Percentiles rank a stretch among this genome's conserved stretches.
Evolutionary conservation across 2,888 invertebrate species (phyloP).

Genomic region (Chloromyia formosa): DNA sequence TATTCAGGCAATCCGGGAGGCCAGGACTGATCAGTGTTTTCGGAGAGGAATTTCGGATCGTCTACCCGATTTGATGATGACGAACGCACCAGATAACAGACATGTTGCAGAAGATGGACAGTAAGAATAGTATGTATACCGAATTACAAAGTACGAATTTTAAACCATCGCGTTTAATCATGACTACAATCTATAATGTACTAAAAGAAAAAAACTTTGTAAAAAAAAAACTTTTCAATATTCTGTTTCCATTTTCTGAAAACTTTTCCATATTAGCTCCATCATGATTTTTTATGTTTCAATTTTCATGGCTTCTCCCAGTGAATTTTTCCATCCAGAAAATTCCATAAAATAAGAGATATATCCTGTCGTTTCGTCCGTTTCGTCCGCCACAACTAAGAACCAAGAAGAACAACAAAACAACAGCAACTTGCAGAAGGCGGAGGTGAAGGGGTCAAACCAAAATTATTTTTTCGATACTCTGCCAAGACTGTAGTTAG

Average conservation of each 20-base stretch:
- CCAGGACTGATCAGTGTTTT: too few species aligned
- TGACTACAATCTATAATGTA: slow-evolving; percentile 16
- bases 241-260: slow-evolving; percentile 24
- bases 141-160: too few species aligned
- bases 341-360: slow-evolving; percentile 35
- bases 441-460: neutral
- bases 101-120: too few species aligned
- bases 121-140: too few species aligned
- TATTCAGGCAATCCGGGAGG: too few species aligned
- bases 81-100: too few species aligned
- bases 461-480: slow-evolving; percentile 38
- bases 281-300: slow-evolving; percentile 42
- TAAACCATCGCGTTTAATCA: neutral
- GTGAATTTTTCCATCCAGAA: slow-evolving; percentile 20
- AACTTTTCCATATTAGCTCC: slow-evolving; percentile 40
- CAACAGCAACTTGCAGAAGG: neutral
- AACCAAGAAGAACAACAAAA: slow-evolving; percentile 17
- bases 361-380: slow-evolving; percentile 2
- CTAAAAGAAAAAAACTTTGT: neutral
- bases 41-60: too few species aligned
- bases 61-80: too few species aligned
- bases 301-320: slow-evolving; percentile 38
- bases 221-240: slow-evolving; percentile 41
- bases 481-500: slow-evolving; percentile 24
- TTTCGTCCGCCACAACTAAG: neutral